Base-by-base conservation (phyloP, 1,140 invertebrate genomes). In the Drosophila ohnishii region DNA sequence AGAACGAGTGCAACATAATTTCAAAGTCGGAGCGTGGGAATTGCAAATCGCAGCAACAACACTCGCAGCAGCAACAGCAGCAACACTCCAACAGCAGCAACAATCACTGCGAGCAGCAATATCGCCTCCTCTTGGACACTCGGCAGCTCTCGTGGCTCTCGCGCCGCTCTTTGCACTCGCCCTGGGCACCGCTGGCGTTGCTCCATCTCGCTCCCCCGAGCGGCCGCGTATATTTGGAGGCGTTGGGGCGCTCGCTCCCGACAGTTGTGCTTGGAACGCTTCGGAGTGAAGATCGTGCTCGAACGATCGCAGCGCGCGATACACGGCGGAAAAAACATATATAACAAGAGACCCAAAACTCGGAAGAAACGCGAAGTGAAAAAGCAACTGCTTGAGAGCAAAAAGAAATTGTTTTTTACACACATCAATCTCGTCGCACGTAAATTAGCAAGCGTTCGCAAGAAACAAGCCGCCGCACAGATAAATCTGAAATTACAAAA, bases 251-350 rank as follows among this genome's bases (percentile, higher is more conserved):
- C 48, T n/a, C 77, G 55, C 73, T 66, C 76, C 74, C 80, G 67
- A 79, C 83, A 86, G 88, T 90, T 90, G 89, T 90, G 89, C 88
- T 89, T 90, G 80, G 82, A 90, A 90, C 89, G 89, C 85, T 89
- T 79, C 77, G 79, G 71, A 87, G 89, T 90, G 77, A 80, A 90
- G 89, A 86, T 89, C 89, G 84, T 85, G 82, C 78, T 79, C 63
- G 69, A 56, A 34, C 58, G 79, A 78, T 78, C 75, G 82, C 50
- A 57, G 81, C 78, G 81, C 80, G 77, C 40, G 34, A 8, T 58
- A 69, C 50, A 66, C 64, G 28, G 53, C 69, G 51, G 72, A 40
- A 60, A 72, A 67, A 57, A 63, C 32, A 28, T 4, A 48, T 28
- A 25, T 19, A 65, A 44, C 22, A 69, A 72, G 28, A 63, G 65